Evolutionary conservation across 2,888 invertebrate genomes (phyloP).

Genomic region (Lampropteryx suffumata): DNA sequence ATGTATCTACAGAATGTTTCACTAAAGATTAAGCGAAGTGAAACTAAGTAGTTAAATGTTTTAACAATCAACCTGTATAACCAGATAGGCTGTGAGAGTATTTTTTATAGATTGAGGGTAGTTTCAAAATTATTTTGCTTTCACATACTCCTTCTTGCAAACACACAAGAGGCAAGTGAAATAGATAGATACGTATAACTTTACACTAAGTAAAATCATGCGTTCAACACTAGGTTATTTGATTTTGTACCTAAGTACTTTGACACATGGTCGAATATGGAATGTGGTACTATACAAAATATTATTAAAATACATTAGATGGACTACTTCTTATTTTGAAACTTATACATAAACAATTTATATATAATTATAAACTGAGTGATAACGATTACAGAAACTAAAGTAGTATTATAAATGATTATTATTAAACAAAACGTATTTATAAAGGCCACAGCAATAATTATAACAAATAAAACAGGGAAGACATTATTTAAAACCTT

Average conservation of each 20-base stretch:
- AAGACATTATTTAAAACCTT: constrained; percentile 14
- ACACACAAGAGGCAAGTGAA: constrained; percentile 49
- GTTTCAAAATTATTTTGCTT: no score
- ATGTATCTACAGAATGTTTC: no score
- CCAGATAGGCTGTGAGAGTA: no score
- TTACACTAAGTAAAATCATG: constrained; percentile 20
- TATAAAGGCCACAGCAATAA: constrained; percentile 16
- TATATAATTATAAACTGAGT: constrained; percentile 12
- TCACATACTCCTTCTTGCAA: constrained; percentile 39
- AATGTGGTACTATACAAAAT: constrained; percentile 23
- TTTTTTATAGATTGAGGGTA: no score
- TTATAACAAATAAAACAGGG: constrained; percentile 21
- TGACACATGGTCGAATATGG: constrained; percentile 13
- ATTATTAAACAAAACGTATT: no score
- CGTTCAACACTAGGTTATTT: constrained; percentile 7
- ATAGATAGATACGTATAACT: constrained; percentile 21
- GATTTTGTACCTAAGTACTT: constrained; percentile 6
- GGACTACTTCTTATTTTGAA: background rate
- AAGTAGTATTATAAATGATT: no score
- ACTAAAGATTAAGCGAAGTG: no score
- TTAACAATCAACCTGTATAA: no score
- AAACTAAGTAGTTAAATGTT: no score
- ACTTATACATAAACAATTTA: constrained; percentile 9
- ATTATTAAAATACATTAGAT: background rate
- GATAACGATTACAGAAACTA: constrained; percentile 3